Conservation (phyloP, 2,888 invertebrate genomes). For the Serrognathus titanus region DNA sequence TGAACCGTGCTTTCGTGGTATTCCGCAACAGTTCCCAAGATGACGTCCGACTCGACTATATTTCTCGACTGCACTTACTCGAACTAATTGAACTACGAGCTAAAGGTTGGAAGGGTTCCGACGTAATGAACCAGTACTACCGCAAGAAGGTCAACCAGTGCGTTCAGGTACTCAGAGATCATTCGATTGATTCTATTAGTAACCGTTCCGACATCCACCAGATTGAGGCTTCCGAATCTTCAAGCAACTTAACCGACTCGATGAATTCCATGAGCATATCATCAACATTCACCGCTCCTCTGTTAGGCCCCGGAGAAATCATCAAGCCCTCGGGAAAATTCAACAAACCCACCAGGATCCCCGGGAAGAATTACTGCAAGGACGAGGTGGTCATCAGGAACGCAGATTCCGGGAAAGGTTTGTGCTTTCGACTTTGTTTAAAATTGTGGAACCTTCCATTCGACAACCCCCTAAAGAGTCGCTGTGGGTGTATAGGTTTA, state of each 20-base stretch:
- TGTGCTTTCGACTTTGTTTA: conserved; percentile 16
- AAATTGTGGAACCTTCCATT: too few species aligned
- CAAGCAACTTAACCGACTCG: conserved; percentile 50
- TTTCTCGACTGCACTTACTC: conserved; percentile 82
- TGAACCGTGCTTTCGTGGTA: conserved; percentile 80
- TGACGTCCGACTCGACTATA: conserved; percentile 80
- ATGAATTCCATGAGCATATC: conserved; percentile 56
- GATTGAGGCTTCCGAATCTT: conserved; percentile 42
- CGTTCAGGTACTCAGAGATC: conserved; percentile 32
- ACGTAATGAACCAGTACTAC: conserved; percentile 83
- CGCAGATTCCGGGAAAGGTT: conserved; percentile 95
- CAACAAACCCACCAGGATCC: conserved; percentile 82
- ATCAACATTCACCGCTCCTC: conserved; percentile 53
- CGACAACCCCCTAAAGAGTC: not conserved
- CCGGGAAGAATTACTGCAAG: conserved; percentile 90
- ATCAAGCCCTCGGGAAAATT: conserved; percentile 87
- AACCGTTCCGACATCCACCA: conserved; percentile 15
- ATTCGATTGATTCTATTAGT: too few species aligned
- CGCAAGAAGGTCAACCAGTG: conserved; percentile 53
- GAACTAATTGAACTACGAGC: conserved; percentile 92
- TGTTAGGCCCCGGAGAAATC: conserved; percentile 79
- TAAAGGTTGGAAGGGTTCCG: conserved; percentile 83
- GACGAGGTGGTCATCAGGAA: conserved; percentile 94
- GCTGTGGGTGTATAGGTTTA: too few species aligned
- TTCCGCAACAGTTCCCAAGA: conserved; percentile 88